phyloP scores from a whole-genome alignment of 1,140 invertebrate genomes.

The Batillaria attramentaria region DNA sequence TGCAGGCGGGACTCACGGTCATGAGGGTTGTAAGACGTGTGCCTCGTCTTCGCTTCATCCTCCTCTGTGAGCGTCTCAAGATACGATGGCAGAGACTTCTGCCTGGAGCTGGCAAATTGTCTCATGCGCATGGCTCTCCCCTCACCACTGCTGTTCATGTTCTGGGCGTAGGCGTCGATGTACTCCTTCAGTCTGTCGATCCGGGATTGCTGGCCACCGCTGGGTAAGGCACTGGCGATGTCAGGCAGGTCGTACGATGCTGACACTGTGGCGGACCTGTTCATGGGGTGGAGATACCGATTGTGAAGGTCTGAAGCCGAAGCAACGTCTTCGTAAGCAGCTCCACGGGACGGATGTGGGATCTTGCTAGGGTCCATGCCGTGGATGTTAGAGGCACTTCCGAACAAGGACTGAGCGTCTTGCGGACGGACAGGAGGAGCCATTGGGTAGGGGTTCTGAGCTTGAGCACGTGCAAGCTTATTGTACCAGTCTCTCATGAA shows the following conservation, averaged over 20 bases:
- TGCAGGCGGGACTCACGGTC: constrained; percentile 29
- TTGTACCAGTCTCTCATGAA: constrained; percentile 63
- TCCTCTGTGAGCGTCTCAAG: constrained; percentile 64
- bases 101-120: constrained; percentile 53
- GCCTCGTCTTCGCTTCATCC: constrained; percentile 52
- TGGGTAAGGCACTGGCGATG: too few species aligned
- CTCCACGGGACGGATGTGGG: not conserved
- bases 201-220: not conserved
- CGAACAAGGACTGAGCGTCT: not conserved
- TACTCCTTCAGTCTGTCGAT: constrained; percentile 32
- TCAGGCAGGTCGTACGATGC: constrained; percentile 13
- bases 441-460: constrained; percentile 27
- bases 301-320: constrained; percentile 18
- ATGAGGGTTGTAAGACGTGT: constrained; percentile 37
- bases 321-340: constrained; percentile 10
- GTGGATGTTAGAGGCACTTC: not conserved
- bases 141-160: not conserved
- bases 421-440: not conserved
- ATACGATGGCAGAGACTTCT: constrained; percentile 63
- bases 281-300: not conserved
- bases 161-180: constrained; percentile 22
- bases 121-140: constrained; percentile 39
- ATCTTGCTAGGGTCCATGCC: not conserved
- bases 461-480: constrained; percentile 55
- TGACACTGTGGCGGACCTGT: not conserved